Evolutionary conservation across 2,113 vertebrate genomes (phyloP), one percentile per base, ranked within the genome.

Genomic region (Dromaius novaehollandiae): DNA sequence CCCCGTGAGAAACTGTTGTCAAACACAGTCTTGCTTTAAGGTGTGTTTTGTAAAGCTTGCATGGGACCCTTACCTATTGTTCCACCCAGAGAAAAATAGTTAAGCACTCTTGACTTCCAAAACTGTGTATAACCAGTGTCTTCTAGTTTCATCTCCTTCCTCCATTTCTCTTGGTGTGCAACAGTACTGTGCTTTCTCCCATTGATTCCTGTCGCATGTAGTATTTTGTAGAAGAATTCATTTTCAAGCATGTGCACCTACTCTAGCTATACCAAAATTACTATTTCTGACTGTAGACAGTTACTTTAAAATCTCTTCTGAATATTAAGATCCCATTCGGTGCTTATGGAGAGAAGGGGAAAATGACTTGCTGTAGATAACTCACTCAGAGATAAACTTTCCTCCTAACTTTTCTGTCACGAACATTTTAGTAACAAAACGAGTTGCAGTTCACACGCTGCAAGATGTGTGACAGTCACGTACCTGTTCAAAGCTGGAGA

Each of bases 401-500:
- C 19, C 12, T 74, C 6, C 40, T 79, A 70, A 15, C 11, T 89
- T 76, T 87, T 36, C 56, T 30, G 12, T 42, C 61, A 30, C 48
- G 34, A 61, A 3, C 10, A 10, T 48, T 38, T 53, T 56, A 26
- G 28, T 32, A 83, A 58, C 38, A 42, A 87, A 87, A 56, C 0
- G 4, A 34, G 38, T 8, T 82, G 51, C 20, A 79, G 42, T 20
- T 76, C n/a, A 30, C 0, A 0, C 12, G 6, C 21, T 55, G 14
- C 46, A 55, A 40, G 51, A 63, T 11, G 2, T 44, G 8, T 73
- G 36, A 40, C 17, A 40, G 34, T 74, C 14, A 2, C 32, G 25
- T 83, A 26, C 0, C 0, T 66, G 70, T 51, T 85, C 30, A 68
- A 48, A 79, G 5, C 7, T n/a, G 19, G 5, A 6, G 25, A 78